A percentile compares a stretch with the other conserved stretches of the same genome.
Evolutionary conservation across 2,113 vertebrate species (phyloP).

Genomic region (Thermophis baileyi): DNA sequence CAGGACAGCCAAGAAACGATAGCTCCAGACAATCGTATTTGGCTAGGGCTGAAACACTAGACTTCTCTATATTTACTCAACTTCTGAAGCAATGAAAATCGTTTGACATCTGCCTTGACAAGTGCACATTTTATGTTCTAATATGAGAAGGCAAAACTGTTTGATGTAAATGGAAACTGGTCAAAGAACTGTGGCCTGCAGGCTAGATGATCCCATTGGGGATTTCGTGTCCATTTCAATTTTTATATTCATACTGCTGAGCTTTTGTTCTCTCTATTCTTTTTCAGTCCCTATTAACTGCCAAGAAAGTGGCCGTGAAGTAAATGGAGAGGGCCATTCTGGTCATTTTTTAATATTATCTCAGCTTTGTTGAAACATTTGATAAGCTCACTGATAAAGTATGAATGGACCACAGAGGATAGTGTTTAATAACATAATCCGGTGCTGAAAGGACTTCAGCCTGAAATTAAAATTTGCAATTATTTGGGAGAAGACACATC

Average conservation of each 20-base stretch:
- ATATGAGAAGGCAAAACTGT: slow-evolving; percentile 46
- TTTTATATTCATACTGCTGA: not conserved
- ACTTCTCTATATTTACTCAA: slow-evolving; percentile 58
- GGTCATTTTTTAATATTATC: not conserved
- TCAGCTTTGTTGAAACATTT: not conserved
- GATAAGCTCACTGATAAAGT: not conserved
- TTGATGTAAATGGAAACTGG: slow-evolving; percentile 44
- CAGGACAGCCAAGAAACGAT: slow-evolving; percentile 35
- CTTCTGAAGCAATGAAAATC: slow-evolving; percentile 55
- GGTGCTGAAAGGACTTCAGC: not conserved
- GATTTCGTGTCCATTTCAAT: not conserved
- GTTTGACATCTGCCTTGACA: slow-evolving; percentile 62
- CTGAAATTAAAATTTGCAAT: not conserved
- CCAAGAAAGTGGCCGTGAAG: slow-evolving; percentile 7
- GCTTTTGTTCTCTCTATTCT: not conserved
- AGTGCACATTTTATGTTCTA: slow-evolving; percentile 37
- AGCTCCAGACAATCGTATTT: slow-evolving; percentile 52
- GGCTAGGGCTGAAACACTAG: not conserved
- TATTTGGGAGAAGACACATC: not conserved
- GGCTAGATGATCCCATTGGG: not conserved
- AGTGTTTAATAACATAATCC: not conserved
- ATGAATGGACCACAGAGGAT: not conserved
- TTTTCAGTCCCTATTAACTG: slow-evolving; percentile 9
- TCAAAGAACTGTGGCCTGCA: slow-evolving; percentile 35
- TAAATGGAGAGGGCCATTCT: slow-evolving; percentile 6